Evolutionary conservation across 2,888 invertebrate genomes (phyloP).

Genomic region (Tenthredo amoena): DNA sequence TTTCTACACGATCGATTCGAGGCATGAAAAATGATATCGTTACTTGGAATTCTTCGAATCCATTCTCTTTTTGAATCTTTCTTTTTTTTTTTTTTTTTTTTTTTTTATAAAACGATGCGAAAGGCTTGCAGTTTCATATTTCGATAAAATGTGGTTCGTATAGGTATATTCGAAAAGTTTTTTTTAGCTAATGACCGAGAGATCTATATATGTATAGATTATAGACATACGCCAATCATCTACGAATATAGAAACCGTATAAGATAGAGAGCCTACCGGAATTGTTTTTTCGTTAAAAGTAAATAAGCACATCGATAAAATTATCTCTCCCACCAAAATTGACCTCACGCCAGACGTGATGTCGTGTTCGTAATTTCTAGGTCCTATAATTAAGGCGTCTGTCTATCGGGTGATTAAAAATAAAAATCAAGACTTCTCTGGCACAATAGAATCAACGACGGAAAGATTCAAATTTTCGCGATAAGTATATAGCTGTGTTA

Average conservation of each 20-base stretch:
- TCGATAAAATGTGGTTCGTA: no score
- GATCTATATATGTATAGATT: neutral
- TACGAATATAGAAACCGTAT: neutral
- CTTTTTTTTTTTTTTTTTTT: no score
- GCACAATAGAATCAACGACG: neutral
- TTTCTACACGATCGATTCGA: neutral
- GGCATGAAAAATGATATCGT: neutral
- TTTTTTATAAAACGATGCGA: no score
- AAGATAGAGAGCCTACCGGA: neutral
- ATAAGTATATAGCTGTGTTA: neutral
- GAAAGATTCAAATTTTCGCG: neutral
- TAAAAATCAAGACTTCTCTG: neutral
- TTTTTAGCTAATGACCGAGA: no score
- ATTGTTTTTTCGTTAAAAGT: constrained; percentile 4
- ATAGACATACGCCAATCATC: neutral
- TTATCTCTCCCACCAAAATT: neutral
- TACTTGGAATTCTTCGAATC: no score
- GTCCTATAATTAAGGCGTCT: neutral
- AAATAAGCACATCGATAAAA: constrained; percentile 6
- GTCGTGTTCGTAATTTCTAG: neutral
- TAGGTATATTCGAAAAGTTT: no score
- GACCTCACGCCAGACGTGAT: neutral
- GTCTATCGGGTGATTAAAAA: neutral
- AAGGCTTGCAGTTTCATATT: no score
- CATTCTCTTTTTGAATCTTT: no score